Evolutionary conservation across 2,113 vertebrate species (phyloP).

Genomic region (Tympanuchus pallidicinctus): DNA sequence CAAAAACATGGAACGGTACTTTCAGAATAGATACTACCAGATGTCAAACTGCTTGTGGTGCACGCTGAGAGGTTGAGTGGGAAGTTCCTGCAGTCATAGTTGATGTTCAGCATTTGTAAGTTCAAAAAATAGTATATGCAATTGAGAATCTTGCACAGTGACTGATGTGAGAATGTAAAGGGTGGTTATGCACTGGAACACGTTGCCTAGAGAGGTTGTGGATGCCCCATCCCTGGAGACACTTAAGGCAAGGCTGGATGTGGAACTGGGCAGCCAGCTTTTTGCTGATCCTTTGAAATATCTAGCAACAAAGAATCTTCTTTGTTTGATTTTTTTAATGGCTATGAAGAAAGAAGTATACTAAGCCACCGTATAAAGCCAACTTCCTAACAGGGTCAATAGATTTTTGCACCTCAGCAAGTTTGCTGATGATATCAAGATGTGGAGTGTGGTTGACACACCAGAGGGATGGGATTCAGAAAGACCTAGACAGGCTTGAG

Average conservation of each 20-base stretch:
- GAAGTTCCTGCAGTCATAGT: background rate
- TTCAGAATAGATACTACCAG: background rate
- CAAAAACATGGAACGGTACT: background rate
- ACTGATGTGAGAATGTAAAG: background rate
- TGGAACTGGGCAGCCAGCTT: background rate
- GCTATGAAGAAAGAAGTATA: background rate
- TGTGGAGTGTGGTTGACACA: too few species aligned
- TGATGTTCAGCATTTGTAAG: background rate
- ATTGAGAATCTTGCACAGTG: background rate
- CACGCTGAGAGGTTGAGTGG: background rate
- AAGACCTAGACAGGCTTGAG: too few species aligned
- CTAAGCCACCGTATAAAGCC: background rate
- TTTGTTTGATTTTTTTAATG: background rate
- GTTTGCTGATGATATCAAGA: too few species aligned
- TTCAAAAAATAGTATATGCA: background rate
- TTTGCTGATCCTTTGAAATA: background rate
- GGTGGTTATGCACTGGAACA: too few species aligned
- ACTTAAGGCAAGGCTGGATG: too few species aligned
- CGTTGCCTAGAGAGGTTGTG: too few species aligned
- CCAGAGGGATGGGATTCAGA: too few species aligned
- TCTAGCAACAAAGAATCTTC: background rate
- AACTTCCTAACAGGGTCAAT: fast-evolving
- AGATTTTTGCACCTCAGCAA: background rate
- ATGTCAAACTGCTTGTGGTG: background rate
- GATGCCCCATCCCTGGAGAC: too few species aligned